A percentile compares a stretch with the other conserved stretches of the same genome.
phyloP scores from a whole-genome alignment of 2,797 vertebrate species.

The Tapirus indicus region DNA sequence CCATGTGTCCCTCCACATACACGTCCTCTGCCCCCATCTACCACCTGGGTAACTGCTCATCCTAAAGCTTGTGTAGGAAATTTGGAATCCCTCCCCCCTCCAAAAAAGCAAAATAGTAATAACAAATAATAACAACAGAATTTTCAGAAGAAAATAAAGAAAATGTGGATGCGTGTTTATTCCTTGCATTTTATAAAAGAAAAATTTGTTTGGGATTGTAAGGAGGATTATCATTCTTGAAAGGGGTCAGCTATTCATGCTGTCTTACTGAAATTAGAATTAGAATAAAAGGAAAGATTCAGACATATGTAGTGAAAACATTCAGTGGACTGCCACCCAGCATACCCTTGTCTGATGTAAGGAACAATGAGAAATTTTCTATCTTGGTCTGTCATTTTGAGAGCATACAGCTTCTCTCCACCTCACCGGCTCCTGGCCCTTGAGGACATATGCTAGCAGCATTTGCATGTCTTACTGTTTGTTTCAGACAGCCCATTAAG shows the following conservation, averaged over 20 bases:
- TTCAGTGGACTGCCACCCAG: background rate
- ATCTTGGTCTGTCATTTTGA: background rate
- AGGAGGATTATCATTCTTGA: background rate
- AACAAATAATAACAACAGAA: background rate
- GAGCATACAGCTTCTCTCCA: background rate
- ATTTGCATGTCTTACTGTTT: constrained; percentile 21
- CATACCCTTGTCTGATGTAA: background rate
- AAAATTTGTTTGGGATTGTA: constrained; percentile 11
- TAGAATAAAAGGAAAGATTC: constrained; percentile 28
- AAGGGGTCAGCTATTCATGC: background rate
- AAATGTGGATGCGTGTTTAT: background rate
- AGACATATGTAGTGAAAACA: background rate
- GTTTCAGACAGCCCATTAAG: background rate
- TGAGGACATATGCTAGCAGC: background rate
- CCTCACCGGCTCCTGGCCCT: background rate
- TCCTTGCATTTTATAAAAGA: background rate
- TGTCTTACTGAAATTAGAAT: constrained; percentile 38
- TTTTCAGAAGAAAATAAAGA: constrained; percentile 17
- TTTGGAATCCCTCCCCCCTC: background rate
- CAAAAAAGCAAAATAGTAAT: background rate
- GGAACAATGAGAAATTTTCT: background rate
- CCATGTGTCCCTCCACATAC: background rate
- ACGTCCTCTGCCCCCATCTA: background rate
- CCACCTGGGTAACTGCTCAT: background rate
- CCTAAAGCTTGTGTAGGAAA: background rate